Evolutionary conservation across 2,797 vertebrate species (phyloP).

Genomic region (Danio aesculapii): DNA sequence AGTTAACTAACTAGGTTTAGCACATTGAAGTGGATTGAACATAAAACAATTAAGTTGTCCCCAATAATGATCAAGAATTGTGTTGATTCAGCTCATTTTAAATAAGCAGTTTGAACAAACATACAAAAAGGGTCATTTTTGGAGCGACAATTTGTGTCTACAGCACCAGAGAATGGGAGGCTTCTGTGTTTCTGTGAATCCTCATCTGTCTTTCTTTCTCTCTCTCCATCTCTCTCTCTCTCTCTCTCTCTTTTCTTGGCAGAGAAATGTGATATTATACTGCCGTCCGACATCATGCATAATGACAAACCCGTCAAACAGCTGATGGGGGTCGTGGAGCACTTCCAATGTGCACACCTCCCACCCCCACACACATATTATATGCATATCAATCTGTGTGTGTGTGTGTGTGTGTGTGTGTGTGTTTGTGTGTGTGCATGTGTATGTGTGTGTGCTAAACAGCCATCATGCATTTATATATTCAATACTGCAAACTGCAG

Average conservation of each 20-base stretch:
- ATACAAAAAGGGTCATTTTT: too few species aligned
- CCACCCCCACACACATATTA: conserved; percentile 8
- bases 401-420: not conserved
- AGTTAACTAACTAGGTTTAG: too few species aligned
- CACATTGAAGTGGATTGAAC: too few species aligned
- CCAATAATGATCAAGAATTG: too few species aligned
- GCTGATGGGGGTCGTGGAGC: conserved; percentile 66
- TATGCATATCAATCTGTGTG: not conserved
- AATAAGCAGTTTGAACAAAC: too few species aligned
- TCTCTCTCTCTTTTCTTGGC: conserved; percentile 12
- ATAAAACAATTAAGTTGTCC: too few species aligned
- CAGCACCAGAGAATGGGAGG: not conserved
- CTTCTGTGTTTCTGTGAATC: conserved; percentile 41
- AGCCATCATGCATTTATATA: conserved; percentile 47
- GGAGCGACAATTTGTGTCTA: too few species aligned
- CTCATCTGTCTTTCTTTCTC: conserved; percentile 47
- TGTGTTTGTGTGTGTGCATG: not conserved
- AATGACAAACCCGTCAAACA: conserved; percentile 77
- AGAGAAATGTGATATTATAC: conserved; percentile 48
- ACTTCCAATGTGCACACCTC: conserved; percentile 19
- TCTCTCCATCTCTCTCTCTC: conserved; percentile 12
- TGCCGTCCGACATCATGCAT: conserved; percentile 69
- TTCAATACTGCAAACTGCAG: conserved; percentile 35
- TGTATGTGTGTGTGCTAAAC: conserved; percentile 2
- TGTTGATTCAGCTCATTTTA: too few species aligned